A percentile compares a stretch with the other conserved stretches of the same genome.
Evolutionary conservation across 2,113 vertebrate genomes (phyloP).

Genomic region (Perca schrenkii): DNA sequence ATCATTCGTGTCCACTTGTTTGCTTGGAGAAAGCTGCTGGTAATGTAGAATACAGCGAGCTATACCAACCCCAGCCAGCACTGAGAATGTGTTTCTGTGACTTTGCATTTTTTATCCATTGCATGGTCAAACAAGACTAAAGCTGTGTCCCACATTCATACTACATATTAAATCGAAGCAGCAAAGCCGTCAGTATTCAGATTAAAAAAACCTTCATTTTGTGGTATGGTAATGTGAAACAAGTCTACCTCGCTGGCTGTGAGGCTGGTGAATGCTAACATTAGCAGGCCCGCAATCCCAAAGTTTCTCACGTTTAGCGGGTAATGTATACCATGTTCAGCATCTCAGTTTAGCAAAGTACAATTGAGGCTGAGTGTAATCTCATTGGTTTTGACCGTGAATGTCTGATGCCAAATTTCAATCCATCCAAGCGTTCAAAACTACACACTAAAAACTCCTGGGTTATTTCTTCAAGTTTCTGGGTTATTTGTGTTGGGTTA

Average conservation of each 20-base stretch:
- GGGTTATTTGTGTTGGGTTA: too few species aligned
- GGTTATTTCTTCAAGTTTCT: too few species aligned
- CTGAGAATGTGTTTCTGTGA: conserved; percentile 30
- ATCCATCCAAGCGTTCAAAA: neutral
- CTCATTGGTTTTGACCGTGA: neutral
- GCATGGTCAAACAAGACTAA: conserved; percentile 13
- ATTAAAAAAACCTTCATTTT: neutral
- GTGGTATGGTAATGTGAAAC: too few species aligned
- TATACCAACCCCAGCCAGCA: neutral
- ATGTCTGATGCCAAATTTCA: neutral
- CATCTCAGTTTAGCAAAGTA: neutral
- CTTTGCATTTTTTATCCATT: conserved; percentile 45
- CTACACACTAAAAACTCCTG: too few species aligned
- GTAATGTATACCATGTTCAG: neutral
- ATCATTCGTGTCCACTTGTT: conserved; percentile 67
- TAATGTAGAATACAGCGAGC: conserved; percentile 48
- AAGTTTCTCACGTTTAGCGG: too few species aligned
- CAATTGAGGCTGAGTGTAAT: neutral
- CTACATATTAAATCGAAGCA: neutral
- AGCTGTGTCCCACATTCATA: neutral
- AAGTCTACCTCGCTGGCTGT: too few species aligned
- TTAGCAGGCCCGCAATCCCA: too few species aligned
- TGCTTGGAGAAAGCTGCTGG: conserved; percentile 39
- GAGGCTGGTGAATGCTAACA: too few species aligned
- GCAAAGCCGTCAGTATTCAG: neutral